A percentile compares a stretch with the other conserved stretches of the same genome.
Evolutionary conservation across 1,140 invertebrate genomes (phyloP).

Genomic region (Drosophila littoralis): DNA sequence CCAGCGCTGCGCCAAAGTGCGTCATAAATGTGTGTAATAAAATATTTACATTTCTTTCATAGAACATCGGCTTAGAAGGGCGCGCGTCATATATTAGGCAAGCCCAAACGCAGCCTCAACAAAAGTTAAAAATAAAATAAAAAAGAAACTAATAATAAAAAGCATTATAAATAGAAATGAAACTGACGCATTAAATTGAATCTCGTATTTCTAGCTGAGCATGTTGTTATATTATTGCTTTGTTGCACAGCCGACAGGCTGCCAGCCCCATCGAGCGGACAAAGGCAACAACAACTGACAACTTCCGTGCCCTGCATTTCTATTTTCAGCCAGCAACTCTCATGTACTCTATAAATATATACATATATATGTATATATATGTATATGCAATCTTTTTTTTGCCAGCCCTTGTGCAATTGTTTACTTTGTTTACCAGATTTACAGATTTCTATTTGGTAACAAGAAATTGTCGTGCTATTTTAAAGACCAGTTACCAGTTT

Average conservation of each 20-base stretch:
- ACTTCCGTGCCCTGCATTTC: constrained; percentile 25
- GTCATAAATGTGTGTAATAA: constrained; percentile 60
- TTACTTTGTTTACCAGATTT: constrained; percentile 55
- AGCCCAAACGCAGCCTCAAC: neutral
- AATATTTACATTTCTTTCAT: constrained; percentile 58
- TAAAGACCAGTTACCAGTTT: constrained; percentile 13
- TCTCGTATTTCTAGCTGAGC: constrained; percentile 7
- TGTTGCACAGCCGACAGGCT: constrained; percentile 3
- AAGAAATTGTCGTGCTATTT: constrained; percentile 31
- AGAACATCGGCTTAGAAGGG: constrained; percentile 28
- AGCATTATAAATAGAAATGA: constrained; percentile 4
- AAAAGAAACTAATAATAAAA: constrained; percentile 7
- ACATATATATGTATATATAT: neutral
- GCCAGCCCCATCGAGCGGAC: constrained; percentile 21
- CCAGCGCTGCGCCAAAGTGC: constrained; percentile 56
- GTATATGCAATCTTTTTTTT: neutral
- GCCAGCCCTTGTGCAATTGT: constrained; percentile 36
- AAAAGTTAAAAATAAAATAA: constrained; percentile 3
- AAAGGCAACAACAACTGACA: constrained; percentile 43
- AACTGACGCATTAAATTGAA: constrained; percentile 35
- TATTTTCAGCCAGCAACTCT: constrained; percentile 16
- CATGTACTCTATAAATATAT: neutral
- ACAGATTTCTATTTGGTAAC: constrained; percentile 43
- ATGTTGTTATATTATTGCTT: neutral
- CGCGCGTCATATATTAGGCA: constrained; percentile 47